Base-by-base conservation (phyloP, 2,888 invertebrate species). In the Apodemia duryi region DNA sequence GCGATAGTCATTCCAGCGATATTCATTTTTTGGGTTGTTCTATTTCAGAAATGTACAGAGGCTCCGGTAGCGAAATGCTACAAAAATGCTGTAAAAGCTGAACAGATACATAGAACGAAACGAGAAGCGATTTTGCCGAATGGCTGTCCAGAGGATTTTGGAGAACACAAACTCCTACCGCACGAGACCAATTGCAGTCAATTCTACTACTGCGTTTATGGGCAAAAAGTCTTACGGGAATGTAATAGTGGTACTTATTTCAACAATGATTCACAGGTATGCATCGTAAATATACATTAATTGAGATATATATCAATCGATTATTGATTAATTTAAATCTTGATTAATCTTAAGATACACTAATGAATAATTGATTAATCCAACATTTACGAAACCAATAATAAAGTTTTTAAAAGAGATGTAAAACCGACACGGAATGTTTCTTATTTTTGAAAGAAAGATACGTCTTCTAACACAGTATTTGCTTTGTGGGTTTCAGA, bases 131-230 rank as follows among this genome's bases (percentile, higher is more conserved):
- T 43, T 7, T 67, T 77, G 6, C 70, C 74, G 0, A 79, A 78
- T 64, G 78, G 76, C 4, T 79, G 80, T 61, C 80, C 80, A 4
- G 71, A 73, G 32, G 74, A 77, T 64, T 76, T 70, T 62, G 43
- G 68, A 5, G 65, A 76, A 7, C 74, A 80, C 32, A 67, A 70
- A 1, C 68, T 80, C 0, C 62, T 82, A n/a, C 79, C 81, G 0
- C 80, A 82, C 57, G 77, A 77, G 64, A 70, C 68, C 0, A 71
- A 78, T n/a, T 82, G 82, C 69, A 68, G 68, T 49, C 75, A 72
- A 41, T 82, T 78, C 74, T 82, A 81, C 68, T 73, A 77, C 57
- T 83, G 82, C 66, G 71, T 72, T 1, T 69, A 70, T 21, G 81
- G 79, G 29, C 69, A 74, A 38, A 65, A 69, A 10, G 70, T 72